Conservation (phyloP, 2,113 vertebrate genomes). For the Phalacrocorax pelagicus region DNA sequence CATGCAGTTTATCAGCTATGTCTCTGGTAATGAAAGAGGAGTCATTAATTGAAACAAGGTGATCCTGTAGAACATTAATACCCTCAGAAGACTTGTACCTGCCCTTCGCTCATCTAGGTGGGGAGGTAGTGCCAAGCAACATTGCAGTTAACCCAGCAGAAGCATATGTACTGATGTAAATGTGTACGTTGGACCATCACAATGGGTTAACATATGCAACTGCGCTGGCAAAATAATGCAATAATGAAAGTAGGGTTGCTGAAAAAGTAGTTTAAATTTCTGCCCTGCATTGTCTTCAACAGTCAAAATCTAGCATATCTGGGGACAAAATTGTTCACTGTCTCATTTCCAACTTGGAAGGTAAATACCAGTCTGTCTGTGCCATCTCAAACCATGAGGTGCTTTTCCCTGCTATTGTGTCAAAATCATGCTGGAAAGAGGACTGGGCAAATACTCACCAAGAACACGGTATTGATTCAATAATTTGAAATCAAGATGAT, state of each 20-base stretch:
- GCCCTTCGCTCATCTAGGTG: background rate
- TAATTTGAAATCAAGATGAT: background rate
- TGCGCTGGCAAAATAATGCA: background rate
- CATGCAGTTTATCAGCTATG: background rate
- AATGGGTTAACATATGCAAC: background rate
- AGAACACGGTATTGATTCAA: background rate
- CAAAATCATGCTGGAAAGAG: background rate
- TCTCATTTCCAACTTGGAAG: background rate
- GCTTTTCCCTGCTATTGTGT: background rate
- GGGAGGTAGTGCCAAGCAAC: background rate
- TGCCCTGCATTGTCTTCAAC: background rate
- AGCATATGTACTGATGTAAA: background rate
- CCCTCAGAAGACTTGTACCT: background rate
- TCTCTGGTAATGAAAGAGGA: background rate
- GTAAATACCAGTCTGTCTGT: background rate
- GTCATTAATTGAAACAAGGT: background rate
- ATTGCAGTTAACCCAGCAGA: background rate
- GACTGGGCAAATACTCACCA: background rate
- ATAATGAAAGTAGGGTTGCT: background rate
- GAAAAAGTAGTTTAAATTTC: background rate
- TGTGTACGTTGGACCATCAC: background rate
- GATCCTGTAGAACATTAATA: background rate
- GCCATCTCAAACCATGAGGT: background rate
- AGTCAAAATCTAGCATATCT: background rate
- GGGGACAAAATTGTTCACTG: background rate